phyloP scores from a whole-genome alignment of 2,888 invertebrate species.

The Diarsia brunnea region DNA sequence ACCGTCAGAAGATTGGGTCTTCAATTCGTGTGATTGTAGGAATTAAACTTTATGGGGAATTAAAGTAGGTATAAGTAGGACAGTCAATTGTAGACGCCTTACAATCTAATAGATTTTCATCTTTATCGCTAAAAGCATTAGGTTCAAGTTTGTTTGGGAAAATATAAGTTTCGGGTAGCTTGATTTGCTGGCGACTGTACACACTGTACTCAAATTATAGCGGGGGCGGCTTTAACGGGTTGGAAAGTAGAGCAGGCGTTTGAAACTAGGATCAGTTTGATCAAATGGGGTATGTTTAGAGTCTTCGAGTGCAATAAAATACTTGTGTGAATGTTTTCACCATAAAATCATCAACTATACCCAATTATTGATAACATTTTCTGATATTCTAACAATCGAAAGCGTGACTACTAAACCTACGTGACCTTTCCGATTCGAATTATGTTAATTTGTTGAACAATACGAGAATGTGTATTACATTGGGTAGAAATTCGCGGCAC shows the following conservation, averaged over 20 bases:
- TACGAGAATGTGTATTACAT: slow-evolving; percentile 26
- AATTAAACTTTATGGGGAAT: slow-evolving; percentile 1
- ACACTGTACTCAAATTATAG: neutral
- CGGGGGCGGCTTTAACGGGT: neutral
- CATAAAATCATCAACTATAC: neutral
- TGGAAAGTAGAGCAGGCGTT: slow-evolving; percentile 7
- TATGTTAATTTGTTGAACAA: slow-evolving; percentile 43
- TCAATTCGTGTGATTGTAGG: slow-evolving; percentile 12
- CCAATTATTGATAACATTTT: slow-evolving; percentile 12
- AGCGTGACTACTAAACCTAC: slow-evolving; percentile 21
- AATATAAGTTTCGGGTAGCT: neutral
- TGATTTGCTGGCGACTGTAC: neutral
- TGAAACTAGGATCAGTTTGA: slow-evolving; percentile 20
- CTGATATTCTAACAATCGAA: slow-evolving; percentile 10
- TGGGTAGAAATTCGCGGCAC: slow-evolving; percentile 18
- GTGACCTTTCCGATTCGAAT: slow-evolving; percentile 29
- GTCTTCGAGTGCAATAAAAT: neutral
- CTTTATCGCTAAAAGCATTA: no score
- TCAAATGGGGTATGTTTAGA: neutral
- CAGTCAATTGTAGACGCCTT: slow-evolving; percentile 18
- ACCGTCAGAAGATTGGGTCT: slow-evolving; percentile 24
- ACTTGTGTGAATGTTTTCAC: neutral
- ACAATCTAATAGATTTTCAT: no score
- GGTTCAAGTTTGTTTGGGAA: no score
- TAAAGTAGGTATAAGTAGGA: slow-evolving; percentile 35